These are phyloP conservation scores for Pterostichus madidus DNA, from an alignment of 2,888 invertebrate species.

Conservation along the genomic window DNA sequence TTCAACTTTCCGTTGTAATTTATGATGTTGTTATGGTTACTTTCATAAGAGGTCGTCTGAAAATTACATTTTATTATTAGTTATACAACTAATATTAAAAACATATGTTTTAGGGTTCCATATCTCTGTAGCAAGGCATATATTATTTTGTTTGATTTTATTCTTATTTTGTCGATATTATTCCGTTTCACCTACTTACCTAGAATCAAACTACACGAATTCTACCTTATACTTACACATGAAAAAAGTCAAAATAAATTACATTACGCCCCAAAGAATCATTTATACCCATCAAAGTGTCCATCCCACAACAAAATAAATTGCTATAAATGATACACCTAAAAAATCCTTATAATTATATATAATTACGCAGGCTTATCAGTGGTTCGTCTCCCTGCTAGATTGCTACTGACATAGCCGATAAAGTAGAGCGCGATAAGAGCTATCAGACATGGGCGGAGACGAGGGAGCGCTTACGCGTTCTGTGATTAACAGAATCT, in stretches of 20 bases:
- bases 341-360: constrained; percentile 43
- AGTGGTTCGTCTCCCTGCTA: constrained; percentile 17
- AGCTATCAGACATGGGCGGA: constrained; percentile 29
- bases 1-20: no score
- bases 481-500: constrained; percentile 46
- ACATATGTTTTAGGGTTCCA: no score
- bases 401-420: background rate
- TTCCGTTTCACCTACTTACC: background rate
- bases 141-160: no score
- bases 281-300: constrained; percentile 36
- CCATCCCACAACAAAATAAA: constrained; percentile 41
- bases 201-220: no score
- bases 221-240: background rate
- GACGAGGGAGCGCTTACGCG: constrained; percentile 24
- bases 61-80: no score
- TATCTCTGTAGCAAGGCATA: no score
- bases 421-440: constrained; percentile 50
- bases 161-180: no score
- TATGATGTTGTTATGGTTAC: no score
- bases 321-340: constrained; percentile 52
- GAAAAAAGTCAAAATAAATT: constrained; percentile 21
- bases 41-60: no score
- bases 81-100: no score
- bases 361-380: constrained; percentile 26
- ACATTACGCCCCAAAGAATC: background rate